Base-by-base conservation (phyloP, 2,888 invertebrate species). In the Brachyopa scutellaris region DNA sequence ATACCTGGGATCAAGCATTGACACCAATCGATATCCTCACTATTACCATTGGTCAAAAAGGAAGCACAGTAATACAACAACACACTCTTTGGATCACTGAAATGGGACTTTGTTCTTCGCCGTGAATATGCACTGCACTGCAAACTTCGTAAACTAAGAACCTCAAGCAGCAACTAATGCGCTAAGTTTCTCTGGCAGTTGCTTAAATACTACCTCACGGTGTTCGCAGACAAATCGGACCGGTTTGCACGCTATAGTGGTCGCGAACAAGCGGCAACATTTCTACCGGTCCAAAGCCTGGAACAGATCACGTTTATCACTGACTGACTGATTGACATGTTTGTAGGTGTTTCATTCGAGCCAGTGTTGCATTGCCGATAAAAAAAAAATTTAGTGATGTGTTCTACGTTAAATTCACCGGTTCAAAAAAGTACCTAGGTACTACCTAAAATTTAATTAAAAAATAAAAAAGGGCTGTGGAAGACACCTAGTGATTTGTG, bases 1-100 rank as follows among this genome's bases (percentile, higher is more conserved):
- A 72, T 85, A 85, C 85, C 86, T 86, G 87, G 86, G 87, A 86
- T 84, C 86, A 85, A 87, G 88, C 90, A 90, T 90, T 90, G 90
- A 90, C 90, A 90, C 90, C 88, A 87, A 88, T 86, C 84, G 85
- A 85, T 84, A 84, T 86, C 53, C 55, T 66, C 19, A 11, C 61
- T 47, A 33, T 13, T 70, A 62, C 29, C 77, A 72, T 82, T 77
- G 57, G 70, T 66, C 49, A 17, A 76, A 36, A 42, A 26, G 53
- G 15, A 4, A 51, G 13, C 33, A 21, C 61, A 57, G 29, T 11
- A 49, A 17, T 11, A 13, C 13, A 29, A 40, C 17, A 23, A 4
- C 40, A 57, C 38, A 26, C 57, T 26, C 23, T 47, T 47, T 23
- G 13, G 11, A 1, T 36, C 7, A 9, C 9, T 13, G 8, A 38